These are phyloP conservation scores for Machimus rusticus DNA, from an alignment of 2,888 invertebrate species.

Conservation along the genomic window DNA sequence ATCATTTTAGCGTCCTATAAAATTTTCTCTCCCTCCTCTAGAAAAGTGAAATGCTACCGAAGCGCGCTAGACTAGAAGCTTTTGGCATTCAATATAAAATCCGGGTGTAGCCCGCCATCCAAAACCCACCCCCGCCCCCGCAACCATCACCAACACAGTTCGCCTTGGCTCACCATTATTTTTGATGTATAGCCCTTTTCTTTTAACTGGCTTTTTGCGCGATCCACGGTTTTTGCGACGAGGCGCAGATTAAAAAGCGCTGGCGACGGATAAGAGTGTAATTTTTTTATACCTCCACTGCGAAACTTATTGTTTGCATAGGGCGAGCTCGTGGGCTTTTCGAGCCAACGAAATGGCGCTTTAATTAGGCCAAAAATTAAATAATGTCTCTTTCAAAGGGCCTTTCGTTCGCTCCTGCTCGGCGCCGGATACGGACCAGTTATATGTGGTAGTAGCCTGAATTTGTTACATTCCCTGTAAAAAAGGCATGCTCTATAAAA, in stretches of 20 bases:
- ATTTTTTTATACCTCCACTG: neutral
- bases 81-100: neutral
- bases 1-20: neutral
- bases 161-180: neutral
- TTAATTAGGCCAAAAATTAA: neutral
- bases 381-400: neutral
- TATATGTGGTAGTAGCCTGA: neutral
- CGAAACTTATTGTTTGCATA: neutral
- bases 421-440: neutral
- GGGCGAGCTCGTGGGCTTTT: neutral
- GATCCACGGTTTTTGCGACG: neutral
- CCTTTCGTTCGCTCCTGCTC: neutral
- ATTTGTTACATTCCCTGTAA: neutral
- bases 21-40: neutral
- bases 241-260: neutral
- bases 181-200: neutral
- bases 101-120: neutral
- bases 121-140: too few species aligned
- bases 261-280: neutral
- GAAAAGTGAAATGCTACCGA: neutral
- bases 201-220: neutral
- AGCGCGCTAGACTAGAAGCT: neutral
- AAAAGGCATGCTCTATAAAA: neutral
- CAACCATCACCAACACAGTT: neutral
- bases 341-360: neutral